These are phyloP conservation scores for Abrostola triplasia DNA, from an alignment of 2,888 invertebrate genomes.

Conservation along the genomic window DNA sequence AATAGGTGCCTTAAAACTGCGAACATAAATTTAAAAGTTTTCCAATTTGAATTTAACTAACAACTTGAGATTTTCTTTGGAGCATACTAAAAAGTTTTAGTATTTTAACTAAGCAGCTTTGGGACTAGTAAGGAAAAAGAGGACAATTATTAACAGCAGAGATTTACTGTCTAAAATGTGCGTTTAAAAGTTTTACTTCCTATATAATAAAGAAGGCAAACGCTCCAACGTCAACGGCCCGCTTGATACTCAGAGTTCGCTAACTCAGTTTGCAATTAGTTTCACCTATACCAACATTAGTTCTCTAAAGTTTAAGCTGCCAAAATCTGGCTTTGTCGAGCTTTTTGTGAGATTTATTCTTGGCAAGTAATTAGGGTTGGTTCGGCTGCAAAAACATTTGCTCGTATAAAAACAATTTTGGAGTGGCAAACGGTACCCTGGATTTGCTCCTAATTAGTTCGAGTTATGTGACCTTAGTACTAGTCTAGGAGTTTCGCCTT, in stretches of 20 bases:
- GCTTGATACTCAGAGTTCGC: constrained; percentile 16
- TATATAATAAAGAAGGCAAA: constrained; percentile 28
- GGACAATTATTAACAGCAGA: constrained; percentile 68
- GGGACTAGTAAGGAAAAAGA: constrained; percentile 60
- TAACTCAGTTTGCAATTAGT: constrained; percentile 33
- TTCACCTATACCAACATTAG: constrained; percentile 12
- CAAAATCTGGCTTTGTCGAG: neutral
- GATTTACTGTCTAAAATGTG: constrained; percentile 63
- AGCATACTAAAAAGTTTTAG: constrained; percentile 77
- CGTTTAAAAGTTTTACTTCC: constrained; percentile 50
- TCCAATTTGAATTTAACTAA: constrained; percentile 86
- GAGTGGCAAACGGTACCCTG: too few relatives aligned
- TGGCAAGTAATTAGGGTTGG: neutral
- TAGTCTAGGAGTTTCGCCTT: too few relatives aligned
- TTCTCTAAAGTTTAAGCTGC: constrained; percentile 15
- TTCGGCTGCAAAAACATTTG: neutral
- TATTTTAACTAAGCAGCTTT: constrained; percentile 76
- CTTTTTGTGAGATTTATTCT: neutral
- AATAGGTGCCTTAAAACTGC: constrained; percentile 81
- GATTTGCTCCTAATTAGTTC: too few relatives aligned
- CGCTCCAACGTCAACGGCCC: constrained; percentile 1
- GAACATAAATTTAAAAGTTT: constrained; percentile 85
- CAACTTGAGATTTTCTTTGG: constrained; percentile 81
- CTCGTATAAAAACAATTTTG: too few relatives aligned
- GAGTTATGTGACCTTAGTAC: too few relatives aligned